Conservation (phyloP, 2,888 invertebrate genomes). For the Nymphalis polychloros region DNA sequence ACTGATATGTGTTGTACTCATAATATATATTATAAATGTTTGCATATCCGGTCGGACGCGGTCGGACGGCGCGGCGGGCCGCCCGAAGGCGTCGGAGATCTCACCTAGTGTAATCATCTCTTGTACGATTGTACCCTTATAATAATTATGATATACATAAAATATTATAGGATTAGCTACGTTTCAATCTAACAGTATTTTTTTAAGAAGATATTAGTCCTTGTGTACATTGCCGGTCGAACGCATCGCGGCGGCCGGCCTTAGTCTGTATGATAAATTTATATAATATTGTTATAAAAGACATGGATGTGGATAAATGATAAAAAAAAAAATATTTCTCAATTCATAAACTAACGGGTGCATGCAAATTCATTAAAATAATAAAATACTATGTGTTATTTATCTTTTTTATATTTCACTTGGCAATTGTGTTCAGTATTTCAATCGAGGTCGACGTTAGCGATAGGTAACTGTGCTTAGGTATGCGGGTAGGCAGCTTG, state of each 20-base stretch:
- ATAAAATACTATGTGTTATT: conserved; percentile 76
- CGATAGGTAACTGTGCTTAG: conserved; percentile 46
- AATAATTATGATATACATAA: conserved; percentile 76
- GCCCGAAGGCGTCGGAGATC: conserved; percentile 78
- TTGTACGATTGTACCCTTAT: conserved; percentile 78
- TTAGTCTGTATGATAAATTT: conserved; percentile 78
- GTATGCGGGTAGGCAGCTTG: conserved; percentile 55
- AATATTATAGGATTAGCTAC: conserved; percentile 76
- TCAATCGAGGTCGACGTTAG: conserved; percentile 62
- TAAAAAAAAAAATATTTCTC: conserved; percentile 76
- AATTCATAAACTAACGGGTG: conserved; percentile 80
- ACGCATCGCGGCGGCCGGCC: conserved; percentile 67
- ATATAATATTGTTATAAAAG: conserved; percentile 76
- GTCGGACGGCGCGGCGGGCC: conserved; percentile 74
- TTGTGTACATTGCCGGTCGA: conserved; percentile 76
- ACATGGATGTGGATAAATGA: conserved; percentile 77
- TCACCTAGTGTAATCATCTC: conserved; percentile 79
- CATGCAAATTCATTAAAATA: conserved; percentile 78
- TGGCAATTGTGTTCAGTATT: conserved; percentile 73
- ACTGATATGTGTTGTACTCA: conserved; percentile 69
- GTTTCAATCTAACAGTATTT: conserved; percentile 83
- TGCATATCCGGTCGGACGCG: conserved; percentile 79
- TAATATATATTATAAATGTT: conserved; percentile 60
- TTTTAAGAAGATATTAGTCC: conserved; percentile 82
- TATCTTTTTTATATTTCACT: conserved; percentile 82